phyloP scores from a whole-genome alignment of 2,888 invertebrate genomes.

The Chironomus tentans region DNA sequence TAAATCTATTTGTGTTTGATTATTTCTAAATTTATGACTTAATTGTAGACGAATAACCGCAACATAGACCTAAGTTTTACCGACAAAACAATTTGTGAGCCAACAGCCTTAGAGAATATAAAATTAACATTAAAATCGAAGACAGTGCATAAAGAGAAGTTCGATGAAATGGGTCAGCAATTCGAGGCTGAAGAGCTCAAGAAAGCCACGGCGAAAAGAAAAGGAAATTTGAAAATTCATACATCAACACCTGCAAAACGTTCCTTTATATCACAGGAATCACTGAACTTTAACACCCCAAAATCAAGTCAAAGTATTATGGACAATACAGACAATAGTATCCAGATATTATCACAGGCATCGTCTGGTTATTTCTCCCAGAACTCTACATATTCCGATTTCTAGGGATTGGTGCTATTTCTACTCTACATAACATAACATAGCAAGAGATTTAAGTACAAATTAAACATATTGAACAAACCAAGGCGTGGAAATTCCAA shows the following conservation, averaged over 20 bases:
- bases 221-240: background rate
- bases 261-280: background rate
- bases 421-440: background rate
- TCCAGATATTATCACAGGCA: background rate
- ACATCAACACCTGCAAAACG: conserved; percentile 14
- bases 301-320: background rate
- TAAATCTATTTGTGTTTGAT: background rate
- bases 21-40: background rate
- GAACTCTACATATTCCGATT: background rate
- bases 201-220: background rate
- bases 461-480: background rate
- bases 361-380: conserved; percentile 11
- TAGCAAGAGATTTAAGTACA: background rate
- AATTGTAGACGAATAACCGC: conserved; percentile 3
- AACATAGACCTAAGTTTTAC: background rate
- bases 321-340: background rate
- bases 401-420: background rate
- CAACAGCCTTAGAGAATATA: background rate
- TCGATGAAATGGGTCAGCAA: conserved; percentile 11
- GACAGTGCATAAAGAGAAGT: background rate
- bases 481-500: no score
- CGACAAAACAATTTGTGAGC: background rate
- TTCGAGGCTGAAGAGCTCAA: background rate
- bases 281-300: background rate
- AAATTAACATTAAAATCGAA: conserved; percentile 9